These are phyloP conservation scores for Pseudorasbora parva DNA, from an alignment of 2,113 vertebrate species.

Conservation along the genomic window DNA sequence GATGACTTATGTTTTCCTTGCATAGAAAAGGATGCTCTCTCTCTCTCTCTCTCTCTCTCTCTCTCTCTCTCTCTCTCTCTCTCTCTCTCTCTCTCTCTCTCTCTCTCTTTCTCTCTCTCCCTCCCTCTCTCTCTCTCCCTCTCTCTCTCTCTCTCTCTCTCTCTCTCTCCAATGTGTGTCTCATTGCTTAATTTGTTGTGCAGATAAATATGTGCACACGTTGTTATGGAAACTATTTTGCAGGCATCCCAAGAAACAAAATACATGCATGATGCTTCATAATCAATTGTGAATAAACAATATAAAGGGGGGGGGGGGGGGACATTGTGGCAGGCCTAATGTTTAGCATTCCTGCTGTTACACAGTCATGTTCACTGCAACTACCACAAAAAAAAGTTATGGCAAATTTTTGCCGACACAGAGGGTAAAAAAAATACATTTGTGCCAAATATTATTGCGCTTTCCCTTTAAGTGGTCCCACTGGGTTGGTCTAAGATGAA, in stretches of 20 bases:
- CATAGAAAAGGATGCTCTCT: too few species aligned
- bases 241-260: neutral
- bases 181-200: neutral
- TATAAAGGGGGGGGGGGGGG: too few species aligned
- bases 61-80: too few species aligned
- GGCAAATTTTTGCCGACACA: neutral
- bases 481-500: slow-evolving; percentile 59
- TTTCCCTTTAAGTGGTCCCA: slow-evolving; percentile 45
- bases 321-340: neutral
- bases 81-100: too few species aligned
- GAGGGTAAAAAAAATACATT: neutral
- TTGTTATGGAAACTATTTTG: too few species aligned
- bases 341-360: neutral
- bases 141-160: too few species aligned
- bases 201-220: too few species aligned
- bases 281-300: neutral
- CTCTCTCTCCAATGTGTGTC: neutral
- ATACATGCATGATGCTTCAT: neutral
- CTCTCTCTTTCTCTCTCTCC: too few species aligned
- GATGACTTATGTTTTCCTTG: neutral
- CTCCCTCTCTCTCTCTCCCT: too few species aligned
- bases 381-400: neutral
- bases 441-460: neutral
- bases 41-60: neutral
- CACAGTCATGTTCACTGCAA: neutral